Base-by-base conservation (phyloP, 2,888 invertebrate species). In the Operophtera brumata region DNA sequence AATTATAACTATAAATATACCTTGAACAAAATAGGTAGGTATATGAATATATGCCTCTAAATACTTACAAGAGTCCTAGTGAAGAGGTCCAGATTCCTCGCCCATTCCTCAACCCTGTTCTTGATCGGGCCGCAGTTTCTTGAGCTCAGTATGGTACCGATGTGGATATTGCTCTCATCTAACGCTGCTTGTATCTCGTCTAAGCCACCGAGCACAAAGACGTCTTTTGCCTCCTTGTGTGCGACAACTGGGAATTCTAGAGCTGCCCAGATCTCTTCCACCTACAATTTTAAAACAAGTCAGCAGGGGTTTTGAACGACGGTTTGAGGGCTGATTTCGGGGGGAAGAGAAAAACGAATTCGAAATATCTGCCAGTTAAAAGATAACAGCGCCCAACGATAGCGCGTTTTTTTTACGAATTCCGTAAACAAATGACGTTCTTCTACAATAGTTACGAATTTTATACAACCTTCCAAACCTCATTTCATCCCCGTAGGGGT, bases 101-200 rank as follows among this genome's bases (percentile, higher is more conserved):
- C 88, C 97, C 97, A 97, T 59, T 96, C 96, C 40, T 96, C 95
- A 0, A 97, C 96, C 47, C 94, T 88, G 13, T 92, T 78, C 73
- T 94, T 95, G 54, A 98, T 96, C 0, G 96, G 96, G 0, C 94
- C 96, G 10, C 96, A 96, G 80, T 95, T 94, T 43, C 96, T 91
- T 0, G 97, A 97, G 69, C 96, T 96, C 0, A 95, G 93, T 43
- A 98, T 96, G 0, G 97, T 97, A 65, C 94, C 94, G 35, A 97
- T 92, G 72, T 95, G 95, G 47, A 97, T 96, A 77, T 94, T 95
- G 69, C 95, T 95, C 75, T 97, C 97, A 73, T 97, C 97, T 2
- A 96, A 80, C 1, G 94, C 91, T 0, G 93, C 91, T 79, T 96
- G 96, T 26, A 97, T 89, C 65, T 97, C 97, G 67, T 97, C 97